A percentile compares a stretch with the other conserved stretches of the same genome.
phyloP scores from a whole-genome alignment of 1,140 invertebrate species.

The Hyles euphorbiae region DNA sequence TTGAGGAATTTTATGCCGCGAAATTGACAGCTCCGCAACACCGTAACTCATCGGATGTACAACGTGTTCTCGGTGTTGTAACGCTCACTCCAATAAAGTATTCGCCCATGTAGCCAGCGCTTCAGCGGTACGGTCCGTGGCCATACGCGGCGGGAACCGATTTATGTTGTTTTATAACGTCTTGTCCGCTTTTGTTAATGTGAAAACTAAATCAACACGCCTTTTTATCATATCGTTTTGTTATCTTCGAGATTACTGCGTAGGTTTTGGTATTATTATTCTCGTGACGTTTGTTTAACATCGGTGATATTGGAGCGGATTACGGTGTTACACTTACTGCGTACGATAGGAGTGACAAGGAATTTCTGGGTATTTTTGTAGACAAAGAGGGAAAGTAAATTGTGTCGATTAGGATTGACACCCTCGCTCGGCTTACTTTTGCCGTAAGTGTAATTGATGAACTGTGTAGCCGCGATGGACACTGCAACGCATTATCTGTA shows the following conservation, averaged over 20 bases:
- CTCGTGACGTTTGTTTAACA: too few relatives aligned
- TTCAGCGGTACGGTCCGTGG: conserved; percentile 20
- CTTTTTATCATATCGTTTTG: conserved; percentile 24
- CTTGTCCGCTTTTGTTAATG: conserved; percentile 70
- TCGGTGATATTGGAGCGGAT: too few relatives aligned
- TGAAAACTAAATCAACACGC: conserved; percentile 57
- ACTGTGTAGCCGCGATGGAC: too few relatives aligned
- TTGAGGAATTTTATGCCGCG: conserved; percentile 60
- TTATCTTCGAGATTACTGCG: conserved; percentile 8
- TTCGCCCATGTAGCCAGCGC: conserved; percentile 36
- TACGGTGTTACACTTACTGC: too few relatives aligned
- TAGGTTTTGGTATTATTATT: too few relatives aligned
- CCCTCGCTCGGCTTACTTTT: too few relatives aligned
- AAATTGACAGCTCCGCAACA: conserved; percentile 62
- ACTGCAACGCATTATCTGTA: too few relatives aligned
- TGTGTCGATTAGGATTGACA: too few relatives aligned
- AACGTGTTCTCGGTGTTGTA: conserved; percentile 39
- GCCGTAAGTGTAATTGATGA: too few relatives aligned
- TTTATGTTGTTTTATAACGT: conserved; percentile 63
- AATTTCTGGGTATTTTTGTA: too few relatives aligned
- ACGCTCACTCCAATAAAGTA: conserved; percentile 54
- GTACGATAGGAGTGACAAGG: too few relatives aligned
- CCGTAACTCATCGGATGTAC: conserved; percentile 43
- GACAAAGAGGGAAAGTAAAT: too few relatives aligned
- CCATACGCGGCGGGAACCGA: conserved; percentile 32